Evolutionary conservation across 2,113 vertebrate genomes (phyloP).

Genomic region (Cervus canadensis): DNA sequence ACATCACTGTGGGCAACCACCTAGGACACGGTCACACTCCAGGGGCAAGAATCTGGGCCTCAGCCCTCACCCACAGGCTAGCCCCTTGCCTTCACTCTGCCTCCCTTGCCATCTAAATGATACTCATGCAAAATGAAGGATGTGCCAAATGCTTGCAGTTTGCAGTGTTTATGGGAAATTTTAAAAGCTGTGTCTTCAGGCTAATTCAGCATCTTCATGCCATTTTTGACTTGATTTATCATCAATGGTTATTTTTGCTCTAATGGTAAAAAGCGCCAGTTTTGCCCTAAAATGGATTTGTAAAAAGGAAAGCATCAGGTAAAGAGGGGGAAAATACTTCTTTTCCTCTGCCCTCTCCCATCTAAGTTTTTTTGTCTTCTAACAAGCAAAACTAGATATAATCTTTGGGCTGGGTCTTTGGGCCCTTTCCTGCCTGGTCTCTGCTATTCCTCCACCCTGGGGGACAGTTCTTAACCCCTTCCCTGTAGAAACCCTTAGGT

Average conservation of each 20-base stretch:
- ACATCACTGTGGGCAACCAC: not conserved
- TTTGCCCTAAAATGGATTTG: conserved; percentile 59
- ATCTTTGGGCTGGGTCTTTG: conserved; percentile 7
- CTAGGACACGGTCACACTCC: not conserved
- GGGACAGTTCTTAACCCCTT: not conserved
- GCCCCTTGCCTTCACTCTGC: not conserved
- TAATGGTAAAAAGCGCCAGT: conserved; percentile 65
- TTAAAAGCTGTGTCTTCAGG: conserved; percentile 70
- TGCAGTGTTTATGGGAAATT: conserved; percentile 61
- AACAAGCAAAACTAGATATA: conserved; percentile 49
- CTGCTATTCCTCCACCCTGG: not conserved
- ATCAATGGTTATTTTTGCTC: conserved; percentile 72
- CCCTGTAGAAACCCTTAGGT: not conserved
- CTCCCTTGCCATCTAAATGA: conserved; percentile 31
- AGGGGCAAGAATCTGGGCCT: not conserved
- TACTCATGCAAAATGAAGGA: conserved; percentile 41
- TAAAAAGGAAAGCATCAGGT: conserved; percentile 21
- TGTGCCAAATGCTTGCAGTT: conserved; percentile 47
- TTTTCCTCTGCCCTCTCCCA: not conserved
- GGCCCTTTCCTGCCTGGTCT: not conserved
- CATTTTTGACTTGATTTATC: conserved; percentile 77
- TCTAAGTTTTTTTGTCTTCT: not conserved
- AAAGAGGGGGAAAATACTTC: not conserved
- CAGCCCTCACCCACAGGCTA: not conserved
- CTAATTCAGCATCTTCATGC: conserved; percentile 75